Percentiles rank a stretch among this genome's conserved stretches.
Evolutionary conservation across 2,797 vertebrate species (phyloP).

Genomic region (Parotocinclus haroldoi): DNA sequence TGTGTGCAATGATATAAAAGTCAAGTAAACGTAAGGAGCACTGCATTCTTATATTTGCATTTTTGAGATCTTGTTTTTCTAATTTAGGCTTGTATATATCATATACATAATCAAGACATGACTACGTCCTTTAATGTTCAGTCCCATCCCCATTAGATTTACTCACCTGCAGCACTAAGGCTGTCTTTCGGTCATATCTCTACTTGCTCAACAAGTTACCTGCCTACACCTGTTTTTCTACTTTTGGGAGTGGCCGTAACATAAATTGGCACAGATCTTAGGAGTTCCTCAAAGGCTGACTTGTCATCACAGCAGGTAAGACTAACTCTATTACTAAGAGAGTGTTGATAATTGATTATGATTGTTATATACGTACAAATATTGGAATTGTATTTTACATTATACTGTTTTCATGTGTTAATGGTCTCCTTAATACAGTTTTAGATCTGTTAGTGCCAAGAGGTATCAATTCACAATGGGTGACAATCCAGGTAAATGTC

Average conservation of each 20-base stretch:
- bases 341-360: no score
- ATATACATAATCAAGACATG: no score
- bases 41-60: no score
- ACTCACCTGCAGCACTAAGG: neutral
- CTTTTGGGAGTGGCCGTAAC: constrained; percentile 12
- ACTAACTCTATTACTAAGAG: neutral
- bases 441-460: neutral
- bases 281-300: neutral
- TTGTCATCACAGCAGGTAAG: constrained; percentile 19
- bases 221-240: constrained; percentile 17
- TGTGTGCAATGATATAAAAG: no score
- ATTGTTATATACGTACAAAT: no score
- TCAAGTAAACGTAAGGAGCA: no score
- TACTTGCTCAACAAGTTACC: constrained; percentile 13
- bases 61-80: no score
- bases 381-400: no score
- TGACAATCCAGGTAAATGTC: neutral
- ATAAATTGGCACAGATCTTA: neutral
- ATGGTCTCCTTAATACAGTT: no score
- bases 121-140: no score
- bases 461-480: constrained; percentile 15
- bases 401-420: no score
- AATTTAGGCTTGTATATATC: no score
- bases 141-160: neutral
- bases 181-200: neutral